Evolutionary conservation across 2,797 vertebrate genomes (phyloP), one percentile per base, ranked within the genome.

Genomic region (Chrysocyon brachyurus): DNA sequence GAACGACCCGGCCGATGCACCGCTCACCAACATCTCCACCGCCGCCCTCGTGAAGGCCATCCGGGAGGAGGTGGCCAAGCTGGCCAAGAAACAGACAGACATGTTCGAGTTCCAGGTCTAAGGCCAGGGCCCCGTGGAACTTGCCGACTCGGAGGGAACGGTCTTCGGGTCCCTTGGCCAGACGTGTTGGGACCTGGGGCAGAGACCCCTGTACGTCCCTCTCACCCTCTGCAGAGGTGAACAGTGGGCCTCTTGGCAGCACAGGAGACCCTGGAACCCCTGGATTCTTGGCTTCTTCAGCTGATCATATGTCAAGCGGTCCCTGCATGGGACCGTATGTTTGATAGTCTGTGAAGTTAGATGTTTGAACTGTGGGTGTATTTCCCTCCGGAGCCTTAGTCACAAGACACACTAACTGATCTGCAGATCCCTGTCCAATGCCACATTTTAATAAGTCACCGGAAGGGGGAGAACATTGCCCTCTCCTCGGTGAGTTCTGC

Each of bases 21-120:
- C 99, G 24, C 98, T 99, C 98, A 99, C 99, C 99, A 99, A 99
- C 98, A 99, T 99, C 98, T 99, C 99, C 98, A 99, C 99, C 0
- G 99, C 99, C 0, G 99, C 99, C 68, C 99, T 99, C 0, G 99
- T 99, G 98, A 99, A 99, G 98, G 99, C 99, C 33, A 99, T 99
- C 97, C 98, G 99, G 6, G 99, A 99, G 96, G 99, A 99, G 96
- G 99, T 99, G 97, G 99, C 99, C 97, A 99, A 99, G 93, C 98
- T 99, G 98, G 99, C 99, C 17, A 99, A 99, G 99, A 99, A 99
- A 98, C 99, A 99, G 98, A 99, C 99, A 3, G 99, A 99, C 97
- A 99, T 99, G 99, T 99, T 99, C 98, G 99, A 99, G 98, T 99
- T 99, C 98, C 99, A 99, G 98, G 99, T 99, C 94, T 99, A 98